A percentile compares a stretch with the other conserved stretches of the same genome.
phyloP scores from a whole-genome alignment of 2,888 invertebrate genomes.

The Tipula unca region DNA sequence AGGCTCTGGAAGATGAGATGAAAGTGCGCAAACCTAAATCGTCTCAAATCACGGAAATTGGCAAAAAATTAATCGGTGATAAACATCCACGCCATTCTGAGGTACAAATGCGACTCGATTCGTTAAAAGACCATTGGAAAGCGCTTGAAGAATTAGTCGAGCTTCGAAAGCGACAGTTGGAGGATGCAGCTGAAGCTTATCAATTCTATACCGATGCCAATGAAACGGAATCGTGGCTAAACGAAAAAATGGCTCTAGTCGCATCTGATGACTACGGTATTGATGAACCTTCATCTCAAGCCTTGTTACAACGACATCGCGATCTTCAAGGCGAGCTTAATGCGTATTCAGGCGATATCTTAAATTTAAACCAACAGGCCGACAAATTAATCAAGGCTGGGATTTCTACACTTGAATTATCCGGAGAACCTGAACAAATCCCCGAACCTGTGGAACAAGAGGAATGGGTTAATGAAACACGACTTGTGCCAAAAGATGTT shows the following conservation, averaged over 20 bases:
- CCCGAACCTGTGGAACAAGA: constrained; percentile 52
- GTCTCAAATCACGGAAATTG: constrained; percentile 60
- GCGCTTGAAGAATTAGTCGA: constrained; percentile 77
- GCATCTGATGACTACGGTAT: constrained; percentile 83
- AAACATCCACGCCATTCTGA: constrained; percentile 75
- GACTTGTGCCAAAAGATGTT: constrained; percentile 81
- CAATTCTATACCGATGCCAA: constrained; percentile 97
- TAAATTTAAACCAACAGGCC: constrained; percentile 70
- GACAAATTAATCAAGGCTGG: constrained; percentile 65
- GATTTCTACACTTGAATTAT: constrained; percentile 51
- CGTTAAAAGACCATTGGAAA: constrained; percentile 79
- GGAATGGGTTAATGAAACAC: constrained; percentile 68
- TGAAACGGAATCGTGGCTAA: constrained; percentile 95
- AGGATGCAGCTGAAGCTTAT: constrained; percentile 86
- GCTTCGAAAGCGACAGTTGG: constrained; percentile 62
- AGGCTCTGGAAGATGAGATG: constrained; percentile 82
- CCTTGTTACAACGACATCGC: constrained; percentile 76
- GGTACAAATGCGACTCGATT: constrained; percentile 70
- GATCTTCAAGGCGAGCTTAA: constrained; percentile 81
- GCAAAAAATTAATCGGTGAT: constrained; percentile 62
- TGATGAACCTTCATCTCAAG: constrained; percentile 86
- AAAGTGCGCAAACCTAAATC: constrained; percentile 57
- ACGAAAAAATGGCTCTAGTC: constrained; percentile 88
- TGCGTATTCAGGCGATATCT: constrained; percentile 81
- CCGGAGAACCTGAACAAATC: constrained; percentile 54